phyloP scores from a whole-genome alignment of 2,888 invertebrate genomes.

The Chydorus sphaericus region DNA sequence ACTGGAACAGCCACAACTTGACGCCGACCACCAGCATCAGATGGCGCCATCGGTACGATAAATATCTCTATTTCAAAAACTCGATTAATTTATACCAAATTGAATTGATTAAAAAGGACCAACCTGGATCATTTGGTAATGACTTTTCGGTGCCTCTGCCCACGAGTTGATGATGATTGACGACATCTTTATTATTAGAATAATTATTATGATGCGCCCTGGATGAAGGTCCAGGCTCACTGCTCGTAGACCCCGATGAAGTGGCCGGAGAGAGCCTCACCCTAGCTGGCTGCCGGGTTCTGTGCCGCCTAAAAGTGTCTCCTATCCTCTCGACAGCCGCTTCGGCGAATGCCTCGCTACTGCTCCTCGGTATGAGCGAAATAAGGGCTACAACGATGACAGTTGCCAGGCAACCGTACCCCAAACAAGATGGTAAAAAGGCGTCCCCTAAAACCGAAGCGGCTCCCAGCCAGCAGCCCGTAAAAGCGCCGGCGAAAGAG shows the following conservation, averaged over 20 bases:
- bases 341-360: background rate
- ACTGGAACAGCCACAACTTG: no score
- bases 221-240: no score
- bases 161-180: background rate
- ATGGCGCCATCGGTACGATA: background rate
- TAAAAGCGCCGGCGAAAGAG: background rate
- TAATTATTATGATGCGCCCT: no score
- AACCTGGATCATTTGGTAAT: background rate
- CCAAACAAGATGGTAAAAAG: background rate
- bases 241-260: no score
- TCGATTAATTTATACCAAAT: background rate
- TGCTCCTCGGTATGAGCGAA: background rate
- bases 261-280: no score
- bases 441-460: conserved; percentile 3
- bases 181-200: background rate
- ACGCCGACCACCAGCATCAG: no score
- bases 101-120: background rate
- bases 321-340: no score
- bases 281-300: no score
- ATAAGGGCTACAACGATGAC: background rate
- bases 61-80: no score
- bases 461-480: conserved; percentile 8
- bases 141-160: background rate
- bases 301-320: no score
- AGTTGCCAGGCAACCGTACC: background rate